Evolutionary conservation across 1,140 invertebrate species (phyloP), one percentile per base, ranked within the genome.

Genomic region (Papilio polyxenes): DNA sequence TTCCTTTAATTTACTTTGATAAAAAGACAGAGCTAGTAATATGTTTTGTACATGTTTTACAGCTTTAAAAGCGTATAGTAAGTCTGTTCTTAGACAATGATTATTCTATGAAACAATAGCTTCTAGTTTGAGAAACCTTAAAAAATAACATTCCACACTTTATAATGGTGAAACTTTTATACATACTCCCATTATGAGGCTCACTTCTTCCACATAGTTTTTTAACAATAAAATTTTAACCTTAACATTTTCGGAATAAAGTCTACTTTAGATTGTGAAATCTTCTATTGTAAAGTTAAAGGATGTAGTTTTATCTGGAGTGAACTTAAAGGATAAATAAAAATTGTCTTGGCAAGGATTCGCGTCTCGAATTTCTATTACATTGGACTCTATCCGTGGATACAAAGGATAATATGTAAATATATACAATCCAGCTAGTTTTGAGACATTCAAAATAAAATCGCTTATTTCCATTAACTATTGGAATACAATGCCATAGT

Each of bases 381-480:
- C 65, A 72, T 37, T 15, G 31, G 31, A 72, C 31, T 72, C 65
- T 37, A 37, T 72, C 31, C 15, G 23, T 65, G 9, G 65, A 72
- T 72, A 72, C 31, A 72, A 72, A 72, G 65, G 65, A 72, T 65
- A 10, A 31, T 72, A 72, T 72, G 65, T 72, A 72, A 72, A 72
- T 72, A 37, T 15, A 13, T 72, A 15, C 31, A 37, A 72, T 72
- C 31, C 65, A 15, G 65, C 11, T 17, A 37, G 13, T 37, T 72
- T 72, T 72, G 23, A 37, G 10, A 31, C 10, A 13, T 65, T 31
- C 23, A 15, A 37, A 62, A 31, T 31, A 65, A 65, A 65, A 65
- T 65, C 62, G 20, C 3, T 31, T 31, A 65, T 65, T 65, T 8
- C 23, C 17, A 31, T 20, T 59, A 15, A 56, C 10, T 31, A 31